Conservation (phyloP, 2,797 vertebrate species). For the Oophaga sylvatica region DNA sequence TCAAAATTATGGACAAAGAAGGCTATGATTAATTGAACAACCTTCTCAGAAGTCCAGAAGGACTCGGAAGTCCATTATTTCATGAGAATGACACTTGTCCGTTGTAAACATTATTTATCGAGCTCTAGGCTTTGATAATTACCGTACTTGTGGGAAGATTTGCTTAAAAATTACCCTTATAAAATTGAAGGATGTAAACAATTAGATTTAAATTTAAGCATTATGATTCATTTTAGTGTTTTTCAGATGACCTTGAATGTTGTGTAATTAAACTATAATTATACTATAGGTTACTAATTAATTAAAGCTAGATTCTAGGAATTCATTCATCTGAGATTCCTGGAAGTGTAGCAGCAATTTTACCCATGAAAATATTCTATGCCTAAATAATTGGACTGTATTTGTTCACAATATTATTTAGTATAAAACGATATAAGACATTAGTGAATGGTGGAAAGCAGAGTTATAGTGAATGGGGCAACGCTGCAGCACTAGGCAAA, state of each 20-base stretch:
- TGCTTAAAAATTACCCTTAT: not conserved
- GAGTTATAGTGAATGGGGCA: not conserved
- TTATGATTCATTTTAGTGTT: not conserved
- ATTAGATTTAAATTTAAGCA: not conserved
- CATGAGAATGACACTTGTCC: not conserved
- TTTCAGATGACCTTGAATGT: not conserved
- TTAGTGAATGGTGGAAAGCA: not conserved
- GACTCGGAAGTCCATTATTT: not conserved
- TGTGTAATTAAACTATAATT: constrained; percentile 21
- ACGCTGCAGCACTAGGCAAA: not conserved
- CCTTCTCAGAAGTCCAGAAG: not conserved
- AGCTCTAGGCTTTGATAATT: not conserved
- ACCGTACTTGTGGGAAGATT: not conserved
- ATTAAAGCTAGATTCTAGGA: not conserved
- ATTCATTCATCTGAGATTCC: not conserved
- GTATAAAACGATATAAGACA: not conserved
- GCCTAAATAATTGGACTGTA: not conserved
- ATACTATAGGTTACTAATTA: not conserved
- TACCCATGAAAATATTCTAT: not conserved
- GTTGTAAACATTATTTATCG: not conserved
- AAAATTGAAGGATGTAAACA: not conserved
- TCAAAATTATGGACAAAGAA: not conserved
- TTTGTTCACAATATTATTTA: not conserved
- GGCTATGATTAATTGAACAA: not conserved
- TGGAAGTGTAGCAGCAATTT: not conserved